Evolutionary conservation across 2,888 invertebrate species (phyloP).

Genomic region (Nemotelus pantherinus): DNA sequence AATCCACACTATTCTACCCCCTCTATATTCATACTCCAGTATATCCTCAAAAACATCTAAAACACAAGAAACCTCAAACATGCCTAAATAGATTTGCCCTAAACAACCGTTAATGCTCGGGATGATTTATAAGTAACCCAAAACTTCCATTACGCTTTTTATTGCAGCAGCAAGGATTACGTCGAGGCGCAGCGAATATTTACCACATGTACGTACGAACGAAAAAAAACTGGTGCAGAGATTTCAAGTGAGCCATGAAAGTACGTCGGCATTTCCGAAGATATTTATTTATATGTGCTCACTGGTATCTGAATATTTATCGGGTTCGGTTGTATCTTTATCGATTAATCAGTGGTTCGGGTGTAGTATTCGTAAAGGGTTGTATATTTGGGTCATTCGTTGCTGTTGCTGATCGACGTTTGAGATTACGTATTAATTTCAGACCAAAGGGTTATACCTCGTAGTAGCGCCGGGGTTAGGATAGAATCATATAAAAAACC

Average conservation of each 20-base stretch:
- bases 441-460: not conserved
- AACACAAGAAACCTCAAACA: too few species aligned
- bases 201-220: not conserved
- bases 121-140: constrained; percentile 18
- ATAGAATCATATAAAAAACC: not conserved
- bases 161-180: not conserved
- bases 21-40: too few species aligned
- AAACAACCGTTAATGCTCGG: not conserved
- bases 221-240: not conserved
- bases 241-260: not conserved
- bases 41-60: too few species aligned
- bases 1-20: too few species aligned
- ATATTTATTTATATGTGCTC: constrained; percentile 28
- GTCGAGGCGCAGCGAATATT: not conserved
- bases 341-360: constrained; percentile 49
- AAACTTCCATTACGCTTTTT: constrained; percentile 3
- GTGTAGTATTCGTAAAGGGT: constrained; percentile 43
- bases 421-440: constrained; percentile 21
- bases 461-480: not conserved
- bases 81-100: not conserved
- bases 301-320: constrained; percentile 41
- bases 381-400: not conserved
- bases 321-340: constrained; percentile 46
- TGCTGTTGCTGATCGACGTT: constrained; percentile 30
- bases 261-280: not conserved